Conservation (phyloP, 2,113 vertebrate species). For the Cichladusa arquata region DNA sequence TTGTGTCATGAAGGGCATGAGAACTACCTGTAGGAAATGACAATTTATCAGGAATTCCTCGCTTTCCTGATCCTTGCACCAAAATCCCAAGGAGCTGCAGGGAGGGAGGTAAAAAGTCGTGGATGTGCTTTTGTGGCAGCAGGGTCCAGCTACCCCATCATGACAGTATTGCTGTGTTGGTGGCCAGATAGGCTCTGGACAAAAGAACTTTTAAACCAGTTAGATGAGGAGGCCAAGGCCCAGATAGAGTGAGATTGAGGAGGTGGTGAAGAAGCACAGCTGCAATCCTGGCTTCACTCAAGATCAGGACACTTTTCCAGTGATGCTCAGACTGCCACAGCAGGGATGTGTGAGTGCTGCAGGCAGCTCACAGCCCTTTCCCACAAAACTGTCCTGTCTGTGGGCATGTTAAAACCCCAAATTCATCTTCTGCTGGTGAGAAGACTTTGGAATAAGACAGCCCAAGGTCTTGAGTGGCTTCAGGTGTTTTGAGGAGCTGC, state of each 20-base stretch:
- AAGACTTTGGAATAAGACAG: neutral
- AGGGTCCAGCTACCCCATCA: neutral
- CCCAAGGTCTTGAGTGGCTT: neutral
- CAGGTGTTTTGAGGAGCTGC: neutral
- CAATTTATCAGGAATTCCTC: neutral
- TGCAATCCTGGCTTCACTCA: neutral
- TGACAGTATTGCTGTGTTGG: neutral
- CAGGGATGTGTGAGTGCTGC: accelerated
- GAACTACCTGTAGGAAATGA: neutral
- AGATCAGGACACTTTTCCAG: accelerated
- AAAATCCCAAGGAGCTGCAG: neutral
- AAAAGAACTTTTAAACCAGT: neutral
- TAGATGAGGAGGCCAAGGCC: neutral
- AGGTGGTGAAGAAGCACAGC: neutral
- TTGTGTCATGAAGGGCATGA: neutral
- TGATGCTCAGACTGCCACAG: neutral
- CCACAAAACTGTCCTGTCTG: neutral
- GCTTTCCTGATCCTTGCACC: neutral
- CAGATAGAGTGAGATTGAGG: neutral
- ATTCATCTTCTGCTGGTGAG: neutral
- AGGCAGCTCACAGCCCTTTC: neutral
- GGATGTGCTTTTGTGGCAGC: neutral
- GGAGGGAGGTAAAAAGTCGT: neutral
- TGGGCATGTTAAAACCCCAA: neutral
- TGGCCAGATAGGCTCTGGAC: neutral